A percentile compares a stretch with the other conserved stretches of the same genome.
Conservation (phyloP, 2,113 vertebrate species). For the Atractosteus spatula region DNA sequence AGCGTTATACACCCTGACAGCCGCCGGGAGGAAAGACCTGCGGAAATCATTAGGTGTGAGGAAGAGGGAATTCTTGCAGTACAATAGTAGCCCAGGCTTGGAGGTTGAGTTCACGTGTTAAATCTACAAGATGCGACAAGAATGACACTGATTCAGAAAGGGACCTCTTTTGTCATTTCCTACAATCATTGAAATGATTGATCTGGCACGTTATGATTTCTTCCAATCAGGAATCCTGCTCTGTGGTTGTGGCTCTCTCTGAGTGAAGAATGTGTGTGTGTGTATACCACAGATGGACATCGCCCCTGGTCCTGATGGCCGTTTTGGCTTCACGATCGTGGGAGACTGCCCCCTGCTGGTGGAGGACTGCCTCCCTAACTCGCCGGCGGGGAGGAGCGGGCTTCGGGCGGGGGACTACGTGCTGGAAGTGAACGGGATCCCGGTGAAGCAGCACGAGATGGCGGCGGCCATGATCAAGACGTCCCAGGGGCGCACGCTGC, state of each 20-base stretch:
- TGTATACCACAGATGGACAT: constrained; percentile 58
- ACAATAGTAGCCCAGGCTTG: no score
- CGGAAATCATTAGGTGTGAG: no score
- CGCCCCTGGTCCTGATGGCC: constrained; percentile 58
- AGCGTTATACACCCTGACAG: no score
- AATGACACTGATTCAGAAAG: no score
- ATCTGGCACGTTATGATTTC: neutral
- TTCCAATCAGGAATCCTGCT: neutral
- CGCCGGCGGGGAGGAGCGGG: constrained; percentile 71
- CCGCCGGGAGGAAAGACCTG: no score
- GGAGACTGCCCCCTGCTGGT: constrained; percentile 73
- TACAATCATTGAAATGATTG: neutral
- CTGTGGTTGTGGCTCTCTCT: no score
- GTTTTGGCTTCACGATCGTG: constrained; percentile 73
- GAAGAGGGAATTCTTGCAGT: no score
- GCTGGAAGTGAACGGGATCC: constrained; percentile 78
- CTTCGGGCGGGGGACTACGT: constrained; percentile 75
- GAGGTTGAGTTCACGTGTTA: no score
- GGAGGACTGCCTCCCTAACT: constrained; percentile 70
- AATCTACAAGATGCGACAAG: no score
- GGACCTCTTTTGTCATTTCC: neutral
- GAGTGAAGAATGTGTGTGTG: no score
- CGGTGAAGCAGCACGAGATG: constrained; percentile 63
- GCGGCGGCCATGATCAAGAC: constrained; percentile 64
- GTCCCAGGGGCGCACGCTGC: constrained; percentile 61